Percentiles rank a stretch among this genome's conserved stretches.
Evolutionary conservation across 2,888 invertebrate genomes (phyloP).

Genomic region (Pristionchus maxplancki): DNA sequence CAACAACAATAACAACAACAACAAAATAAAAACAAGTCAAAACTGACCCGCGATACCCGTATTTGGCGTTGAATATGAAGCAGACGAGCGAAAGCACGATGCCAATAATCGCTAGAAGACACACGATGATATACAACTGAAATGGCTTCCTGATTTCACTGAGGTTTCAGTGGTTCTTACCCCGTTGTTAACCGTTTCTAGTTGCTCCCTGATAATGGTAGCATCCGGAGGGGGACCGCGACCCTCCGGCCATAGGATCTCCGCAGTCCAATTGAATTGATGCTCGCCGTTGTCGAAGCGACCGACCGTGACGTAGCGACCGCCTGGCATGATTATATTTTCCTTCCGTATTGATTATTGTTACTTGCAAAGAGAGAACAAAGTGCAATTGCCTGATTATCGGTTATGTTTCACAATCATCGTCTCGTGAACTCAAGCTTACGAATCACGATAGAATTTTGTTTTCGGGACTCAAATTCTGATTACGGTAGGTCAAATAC

Average conservation of each 20-base stretch:
- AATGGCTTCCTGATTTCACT: background rate
- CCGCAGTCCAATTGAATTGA: constrained; percentile 91
- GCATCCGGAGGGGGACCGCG: constrained; percentile 75
- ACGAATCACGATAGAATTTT: too few species aligned
- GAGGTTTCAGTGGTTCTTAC: constrained; percentile 55
- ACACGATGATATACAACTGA: constrained; percentile 92
- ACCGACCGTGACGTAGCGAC: constrained; percentile 93
- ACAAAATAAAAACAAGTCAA: background rate
- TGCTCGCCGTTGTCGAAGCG: constrained; percentile 96
- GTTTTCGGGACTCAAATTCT: too few species aligned
- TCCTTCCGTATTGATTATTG: too few species aligned
- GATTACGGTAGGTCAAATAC: too few species aligned
- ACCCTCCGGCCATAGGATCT: constrained; percentile 81
- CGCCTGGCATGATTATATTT: constrained; percentile 81
- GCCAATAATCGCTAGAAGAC: constrained; percentile 90
- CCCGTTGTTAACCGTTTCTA: constrained; percentile 71
- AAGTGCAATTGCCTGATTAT: too few species aligned
- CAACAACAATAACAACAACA: background rate
- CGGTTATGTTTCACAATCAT: too few species aligned
- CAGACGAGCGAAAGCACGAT: constrained; percentile 89
- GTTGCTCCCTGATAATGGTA: constrained; percentile 67
- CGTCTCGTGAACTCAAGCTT: too few species aligned
- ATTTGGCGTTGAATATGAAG: constrained; percentile 92
- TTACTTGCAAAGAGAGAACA: too few species aligned
- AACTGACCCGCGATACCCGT: constrained; percentile 90